phyloP scores from a whole-genome alignment of 2,113 vertebrate genomes.

The Madoqua kirkii region DNA sequence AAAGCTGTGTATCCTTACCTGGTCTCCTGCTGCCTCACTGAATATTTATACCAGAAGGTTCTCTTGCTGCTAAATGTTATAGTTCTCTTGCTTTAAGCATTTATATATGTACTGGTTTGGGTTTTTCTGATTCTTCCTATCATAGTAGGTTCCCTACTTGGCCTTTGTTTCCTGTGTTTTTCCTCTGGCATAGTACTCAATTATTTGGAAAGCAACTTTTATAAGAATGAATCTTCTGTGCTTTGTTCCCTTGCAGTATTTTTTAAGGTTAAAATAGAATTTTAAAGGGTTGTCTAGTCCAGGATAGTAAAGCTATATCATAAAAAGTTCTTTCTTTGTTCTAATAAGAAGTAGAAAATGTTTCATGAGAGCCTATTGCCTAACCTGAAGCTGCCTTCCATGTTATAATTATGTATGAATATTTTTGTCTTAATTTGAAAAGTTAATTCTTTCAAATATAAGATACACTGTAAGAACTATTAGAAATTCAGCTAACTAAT shows the following conservation, averaged over 20 bases:
- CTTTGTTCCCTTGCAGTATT: not conserved
- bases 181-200: not conserved
- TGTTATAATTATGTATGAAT: not conserved
- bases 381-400: not conserved
- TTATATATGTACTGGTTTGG: not conserved
- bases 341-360: not conserved
- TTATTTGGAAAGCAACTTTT: not conserved
- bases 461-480: not conserved
- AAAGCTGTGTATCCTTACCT: not conserved
- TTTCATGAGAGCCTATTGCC: not conserved
- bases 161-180: not conserved
- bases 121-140: not conserved
- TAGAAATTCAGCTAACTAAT: not conserved
- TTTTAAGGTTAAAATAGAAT: not conserved
- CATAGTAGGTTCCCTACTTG: not conserved
- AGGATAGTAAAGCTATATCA: not conserved
- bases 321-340: not conserved
- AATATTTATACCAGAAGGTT: not conserved
- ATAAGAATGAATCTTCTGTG: not conserved
- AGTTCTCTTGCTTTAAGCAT: not conserved
- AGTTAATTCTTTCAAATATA: slow-evolving; percentile 22
- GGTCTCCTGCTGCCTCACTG: not conserved
- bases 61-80: not conserved
- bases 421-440: slow-evolving; percentile 30
- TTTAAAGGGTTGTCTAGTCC: not conserved